Conservation (phyloP, 2,113 vertebrate genomes). For the Rhineura floridana region DNA sequence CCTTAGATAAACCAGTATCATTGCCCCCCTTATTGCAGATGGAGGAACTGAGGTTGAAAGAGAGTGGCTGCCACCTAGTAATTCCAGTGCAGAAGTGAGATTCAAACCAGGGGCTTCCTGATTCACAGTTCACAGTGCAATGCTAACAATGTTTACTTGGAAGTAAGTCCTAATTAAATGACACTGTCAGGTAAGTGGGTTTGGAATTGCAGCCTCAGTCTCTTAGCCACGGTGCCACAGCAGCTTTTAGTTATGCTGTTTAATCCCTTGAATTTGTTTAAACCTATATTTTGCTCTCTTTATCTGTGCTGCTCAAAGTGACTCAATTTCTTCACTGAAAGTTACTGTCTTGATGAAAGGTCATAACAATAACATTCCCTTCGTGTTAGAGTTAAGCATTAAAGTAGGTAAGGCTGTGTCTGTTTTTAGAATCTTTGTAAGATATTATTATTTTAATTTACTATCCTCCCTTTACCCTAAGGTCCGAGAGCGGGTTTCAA, state of each 20-base stretch:
- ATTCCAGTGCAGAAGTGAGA: background rate
- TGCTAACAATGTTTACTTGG: too few species aligned
- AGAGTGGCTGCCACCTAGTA: background rate
- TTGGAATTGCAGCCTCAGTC: background rate
- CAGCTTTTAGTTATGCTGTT: background rate
- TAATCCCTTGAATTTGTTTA: background rate
- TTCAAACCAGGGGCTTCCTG: background rate
- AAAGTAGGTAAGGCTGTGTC: background rate
- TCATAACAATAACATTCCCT: background rate
- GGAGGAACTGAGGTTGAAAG: background rate
- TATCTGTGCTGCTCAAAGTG: background rate
- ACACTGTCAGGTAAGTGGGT: too few species aligned
- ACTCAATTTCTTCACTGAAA: background rate
- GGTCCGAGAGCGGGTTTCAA: too few species aligned
- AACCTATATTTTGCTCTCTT: background rate
- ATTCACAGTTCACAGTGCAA: background rate
- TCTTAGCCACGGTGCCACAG: background rate
- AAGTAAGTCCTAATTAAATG: too few species aligned
- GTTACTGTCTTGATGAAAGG: background rate
- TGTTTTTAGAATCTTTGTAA: background rate
- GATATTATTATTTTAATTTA: too few species aligned
- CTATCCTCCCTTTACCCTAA: too few species aligned
- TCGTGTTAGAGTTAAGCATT: background rate
- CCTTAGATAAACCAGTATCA: background rate
- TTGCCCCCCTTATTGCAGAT: background rate